Base-by-base conservation (phyloP, 92 coral and sea anemone species). In the Palythoa grandis region DNA sequence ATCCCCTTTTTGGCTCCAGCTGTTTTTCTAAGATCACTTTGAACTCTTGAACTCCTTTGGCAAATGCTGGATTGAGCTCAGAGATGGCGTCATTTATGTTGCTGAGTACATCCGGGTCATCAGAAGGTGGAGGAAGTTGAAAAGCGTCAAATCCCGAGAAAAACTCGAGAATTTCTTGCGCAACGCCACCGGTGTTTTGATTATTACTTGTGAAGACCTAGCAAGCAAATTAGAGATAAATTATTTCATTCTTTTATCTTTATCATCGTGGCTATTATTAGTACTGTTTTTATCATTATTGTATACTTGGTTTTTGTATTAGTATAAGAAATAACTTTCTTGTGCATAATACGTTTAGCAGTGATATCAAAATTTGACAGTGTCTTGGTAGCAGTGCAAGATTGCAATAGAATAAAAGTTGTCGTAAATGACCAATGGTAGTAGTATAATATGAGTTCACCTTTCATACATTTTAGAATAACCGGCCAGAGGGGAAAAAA, bases 81-180 rank as follows among this genome's bases (percentile, higher is more conserved):
- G 54, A 35, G 24, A 22, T 29, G 8, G 8, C 72, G 61, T 79
- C 84, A 63, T 79, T 48, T 25, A 79, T 79, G 14, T 63, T 79
- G 72, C 74, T 19, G 19, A 79, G 60, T 3, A 79, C 74, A 63
- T 79, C 84, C n/a, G 84, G 84, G 57, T 79, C 73, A 79, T 12
- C 8, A 13, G 84, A 79, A 5, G 84, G 84, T 7, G 72, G 57
- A 37, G 84, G 84, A 10, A 79, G 74, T 43, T 79, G 48, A 52
- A 79, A 79, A 39, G 84, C 84, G 58, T 79, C 84, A 79, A 79
- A 79, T n/a, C 84, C 84, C 35, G 84, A 79, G 60, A 79, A 79
- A 50, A 79, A 79, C 58, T 79, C 58, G 7, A 79, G 84, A 13
- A 79, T 61, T 38, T 79, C 84, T 43, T 40, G 84, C n/a, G 84